phyloP scores from a whole-genome alignment of 2,888 invertebrate genomes.

The Bombylius major region DNA sequence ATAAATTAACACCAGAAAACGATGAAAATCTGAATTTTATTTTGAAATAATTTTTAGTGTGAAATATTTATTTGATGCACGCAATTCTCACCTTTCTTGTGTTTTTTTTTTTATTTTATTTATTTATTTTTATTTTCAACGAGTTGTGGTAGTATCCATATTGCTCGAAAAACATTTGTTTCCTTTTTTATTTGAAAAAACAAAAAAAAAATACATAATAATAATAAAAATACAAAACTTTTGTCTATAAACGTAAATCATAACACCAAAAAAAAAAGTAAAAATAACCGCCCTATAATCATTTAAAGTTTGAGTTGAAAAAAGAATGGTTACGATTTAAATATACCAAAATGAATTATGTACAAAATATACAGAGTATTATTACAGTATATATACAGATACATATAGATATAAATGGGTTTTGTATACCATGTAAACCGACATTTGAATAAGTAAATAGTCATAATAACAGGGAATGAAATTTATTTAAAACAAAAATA shows the following conservation, averaged over 20 bases:
- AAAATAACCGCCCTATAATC: not conserved
- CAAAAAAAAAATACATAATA: no score
- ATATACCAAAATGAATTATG: no score
- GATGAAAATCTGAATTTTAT: slow-evolving; percentile 9
- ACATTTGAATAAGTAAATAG: no score
- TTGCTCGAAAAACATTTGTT: slow-evolving; percentile 6
- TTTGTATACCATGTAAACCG: no score
- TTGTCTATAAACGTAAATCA: not conserved
- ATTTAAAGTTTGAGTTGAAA: not conserved
- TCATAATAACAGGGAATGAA: no score
- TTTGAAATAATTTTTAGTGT: slow-evolving; percentile 10
- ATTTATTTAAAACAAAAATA: no score
- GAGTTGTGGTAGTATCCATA: not conserved
- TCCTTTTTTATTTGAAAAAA: not conserved
- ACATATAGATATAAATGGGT: no score
- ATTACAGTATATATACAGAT: no score
- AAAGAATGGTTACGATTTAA: no score
- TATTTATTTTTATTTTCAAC: not conserved
- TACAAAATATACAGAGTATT: no score
- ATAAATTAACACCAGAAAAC: no score
- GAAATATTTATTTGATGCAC: slow-evolving; percentile 9
- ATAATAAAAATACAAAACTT: not conserved
- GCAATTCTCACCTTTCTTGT: slow-evolving; percentile 7
- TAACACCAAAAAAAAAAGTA: not conserved
- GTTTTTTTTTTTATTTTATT: not conserved